These are phyloP conservation scores for Globia sparganii DNA, from an alignment of 2,888 invertebrate species.

Conservation along the genomic window DNA sequence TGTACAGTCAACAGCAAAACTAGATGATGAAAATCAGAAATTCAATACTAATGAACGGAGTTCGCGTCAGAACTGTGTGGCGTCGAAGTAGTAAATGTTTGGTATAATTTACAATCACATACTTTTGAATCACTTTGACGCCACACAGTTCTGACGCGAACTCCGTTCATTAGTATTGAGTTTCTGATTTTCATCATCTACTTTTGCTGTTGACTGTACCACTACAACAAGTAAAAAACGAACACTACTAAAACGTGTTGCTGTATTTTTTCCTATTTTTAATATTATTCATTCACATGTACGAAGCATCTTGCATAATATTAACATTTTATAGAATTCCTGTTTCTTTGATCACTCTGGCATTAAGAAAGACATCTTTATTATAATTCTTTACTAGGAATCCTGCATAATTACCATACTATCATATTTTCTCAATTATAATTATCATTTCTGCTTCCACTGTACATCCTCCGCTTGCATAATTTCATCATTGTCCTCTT, in stretches of 20 bases:
- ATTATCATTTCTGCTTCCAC: neutral
- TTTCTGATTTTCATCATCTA: too few relatives aligned
- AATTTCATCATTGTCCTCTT: neutral
- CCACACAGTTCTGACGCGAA: too few relatives aligned
- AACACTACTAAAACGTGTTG: neutral
- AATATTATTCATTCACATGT: slow-evolving; percentile 16
- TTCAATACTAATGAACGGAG: too few relatives aligned
- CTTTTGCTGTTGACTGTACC: too few relatives aligned
- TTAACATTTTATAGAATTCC: slow-evolving; percentile 23
- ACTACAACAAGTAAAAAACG: neutral
- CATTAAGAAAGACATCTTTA: slow-evolving; percentile 31
- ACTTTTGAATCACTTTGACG: too few relatives aligned
- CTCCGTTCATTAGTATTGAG: too few relatives aligned
- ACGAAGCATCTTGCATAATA: slow-evolving; percentile 2
- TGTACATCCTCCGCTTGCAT: neutral
- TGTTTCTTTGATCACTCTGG: slow-evolving; percentile 10
- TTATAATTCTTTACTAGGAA: slow-evolving; percentile 3
- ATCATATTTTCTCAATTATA: slow-evolving; percentile 4
- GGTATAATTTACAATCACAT: too few relatives aligned
- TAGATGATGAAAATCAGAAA: too few relatives aligned
- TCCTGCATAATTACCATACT: slow-evolving; percentile 18
- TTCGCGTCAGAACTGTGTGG: too few relatives aligned
- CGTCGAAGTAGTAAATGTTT: too few relatives aligned
- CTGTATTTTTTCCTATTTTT: neutral
- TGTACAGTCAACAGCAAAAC: too few relatives aligned